These are phyloP conservation scores for Bambusicola thoracicus DNA, from an alignment of 2,113 vertebrate genomes.

Conservation along the genomic window DNA sequence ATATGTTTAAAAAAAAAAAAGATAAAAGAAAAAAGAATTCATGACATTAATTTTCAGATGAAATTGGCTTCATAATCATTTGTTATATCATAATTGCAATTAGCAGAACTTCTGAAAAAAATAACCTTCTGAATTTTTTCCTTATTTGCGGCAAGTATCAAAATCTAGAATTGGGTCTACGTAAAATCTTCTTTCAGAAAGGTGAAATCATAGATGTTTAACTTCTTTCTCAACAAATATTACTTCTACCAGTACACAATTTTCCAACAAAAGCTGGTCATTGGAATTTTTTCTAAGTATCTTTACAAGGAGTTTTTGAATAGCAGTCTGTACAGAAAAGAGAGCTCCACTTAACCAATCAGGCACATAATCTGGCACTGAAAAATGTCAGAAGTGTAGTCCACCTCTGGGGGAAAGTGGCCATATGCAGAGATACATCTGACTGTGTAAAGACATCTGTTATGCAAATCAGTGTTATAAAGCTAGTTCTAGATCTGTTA, in stretches of 20 bases:
- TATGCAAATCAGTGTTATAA: background rate
- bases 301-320: background rate
- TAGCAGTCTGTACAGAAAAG: background rate
- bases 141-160: background rate
- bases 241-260: background rate
- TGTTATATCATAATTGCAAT: background rate
- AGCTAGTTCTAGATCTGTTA: background rate
- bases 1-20: background rate
- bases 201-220: background rate
- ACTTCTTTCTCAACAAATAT: background rate
- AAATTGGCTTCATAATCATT: background rate
- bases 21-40: background rate
- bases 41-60: background rate
- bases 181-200: background rate
- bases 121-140: background rate
- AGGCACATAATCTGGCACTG: background rate
- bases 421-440: background rate
- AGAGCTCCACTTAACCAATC: background rate
- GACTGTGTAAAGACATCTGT: background rate
- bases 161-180: background rate
- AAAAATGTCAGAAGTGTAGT: background rate
- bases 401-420: background rate
- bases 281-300: background rate
- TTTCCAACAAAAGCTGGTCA: background rate
- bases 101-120: constrained; percentile 10